Conservation (phyloP, 2,888 invertebrate genomes). For the Glaucopsyche alexis region DNA sequence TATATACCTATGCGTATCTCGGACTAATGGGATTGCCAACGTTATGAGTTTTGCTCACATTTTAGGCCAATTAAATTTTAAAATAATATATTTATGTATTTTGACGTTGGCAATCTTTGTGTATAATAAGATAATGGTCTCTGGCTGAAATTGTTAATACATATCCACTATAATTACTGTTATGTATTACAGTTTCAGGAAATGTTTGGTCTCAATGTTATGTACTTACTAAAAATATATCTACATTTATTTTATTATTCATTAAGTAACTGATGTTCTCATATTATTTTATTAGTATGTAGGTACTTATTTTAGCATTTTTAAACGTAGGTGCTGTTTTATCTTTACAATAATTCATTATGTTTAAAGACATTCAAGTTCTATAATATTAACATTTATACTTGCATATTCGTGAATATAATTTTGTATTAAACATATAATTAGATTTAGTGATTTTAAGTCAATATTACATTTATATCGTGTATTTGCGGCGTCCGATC, state of each 20-base stretch:
- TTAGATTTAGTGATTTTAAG: background rate
- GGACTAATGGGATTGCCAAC: too few relatives aligned
- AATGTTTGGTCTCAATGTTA: constrained; percentile 7
- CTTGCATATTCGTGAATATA: background rate
- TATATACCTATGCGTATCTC: too few relatives aligned
- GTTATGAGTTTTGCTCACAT: too few relatives aligned
- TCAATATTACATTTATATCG: background rate
- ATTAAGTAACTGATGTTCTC: background rate
- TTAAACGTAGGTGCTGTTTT: constrained; percentile 18
- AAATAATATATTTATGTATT: too few relatives aligned
- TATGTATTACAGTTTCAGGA: background rate
- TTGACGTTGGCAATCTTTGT: too few relatives aligned
- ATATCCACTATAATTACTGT: background rate
- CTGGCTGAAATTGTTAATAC: background rate
- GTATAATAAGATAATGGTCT: background rate
- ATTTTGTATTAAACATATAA: background rate
- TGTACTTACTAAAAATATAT: background rate
- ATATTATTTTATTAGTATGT: background rate
- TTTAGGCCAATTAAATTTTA: too few relatives aligned
- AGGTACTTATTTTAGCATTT: background rate
- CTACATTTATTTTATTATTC: background rate
- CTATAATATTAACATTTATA: background rate
- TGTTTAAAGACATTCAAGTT: background rate
- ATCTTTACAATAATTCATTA: background rate
- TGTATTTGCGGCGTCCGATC: constrained; percentile 14